A percentile compares a stretch with the other conserved stretches of the same genome.
Evolutionary conservation across 2,888 invertebrate species (phyloP).

Genomic region (Tinea trinotella): DNA sequence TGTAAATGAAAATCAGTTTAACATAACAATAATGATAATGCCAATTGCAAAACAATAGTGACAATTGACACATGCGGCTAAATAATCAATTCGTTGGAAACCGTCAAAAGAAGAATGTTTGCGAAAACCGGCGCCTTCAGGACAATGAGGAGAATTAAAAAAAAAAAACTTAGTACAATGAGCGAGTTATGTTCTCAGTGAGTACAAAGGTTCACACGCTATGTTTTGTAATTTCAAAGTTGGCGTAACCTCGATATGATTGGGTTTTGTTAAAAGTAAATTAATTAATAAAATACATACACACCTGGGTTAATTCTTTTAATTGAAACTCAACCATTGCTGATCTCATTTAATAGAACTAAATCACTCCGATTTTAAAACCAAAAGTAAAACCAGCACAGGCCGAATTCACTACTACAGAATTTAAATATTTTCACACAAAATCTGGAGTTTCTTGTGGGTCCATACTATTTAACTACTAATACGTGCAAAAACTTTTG

Average conservation of each 20-base stretch:
- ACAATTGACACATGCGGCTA: not conserved
- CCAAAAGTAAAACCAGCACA: too few species aligned
- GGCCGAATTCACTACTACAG: too few species aligned
- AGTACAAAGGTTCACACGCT: not conserved
- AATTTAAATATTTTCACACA: too few species aligned
- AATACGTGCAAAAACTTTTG: too few species aligned
- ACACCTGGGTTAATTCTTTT: too few species aligned
- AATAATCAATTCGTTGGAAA: conserved; percentile 4
- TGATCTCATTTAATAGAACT: too few species aligned
- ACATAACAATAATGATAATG: not conserved
- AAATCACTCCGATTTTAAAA: too few species aligned
- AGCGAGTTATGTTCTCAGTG: not conserved
- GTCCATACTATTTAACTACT: too few species aligned
- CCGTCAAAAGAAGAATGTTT: not conserved
- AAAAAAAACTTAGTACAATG: not conserved
- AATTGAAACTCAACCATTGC: too few species aligned
- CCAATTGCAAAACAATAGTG: not conserved
- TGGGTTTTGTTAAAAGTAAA: not conserved
- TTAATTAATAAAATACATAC: too few species aligned
- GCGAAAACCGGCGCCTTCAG: conserved; percentile 2
- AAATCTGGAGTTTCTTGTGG: too few species aligned
- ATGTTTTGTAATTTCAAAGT: not conserved
- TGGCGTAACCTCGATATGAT: not conserved
- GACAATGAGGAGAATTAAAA: conserved; percentile 1
- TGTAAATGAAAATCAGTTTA: not conserved